These are phyloP conservation scores for Pandemis heparana DNA, from an alignment of 2,888 invertebrate species.

Conservation along the genomic window DNA sequence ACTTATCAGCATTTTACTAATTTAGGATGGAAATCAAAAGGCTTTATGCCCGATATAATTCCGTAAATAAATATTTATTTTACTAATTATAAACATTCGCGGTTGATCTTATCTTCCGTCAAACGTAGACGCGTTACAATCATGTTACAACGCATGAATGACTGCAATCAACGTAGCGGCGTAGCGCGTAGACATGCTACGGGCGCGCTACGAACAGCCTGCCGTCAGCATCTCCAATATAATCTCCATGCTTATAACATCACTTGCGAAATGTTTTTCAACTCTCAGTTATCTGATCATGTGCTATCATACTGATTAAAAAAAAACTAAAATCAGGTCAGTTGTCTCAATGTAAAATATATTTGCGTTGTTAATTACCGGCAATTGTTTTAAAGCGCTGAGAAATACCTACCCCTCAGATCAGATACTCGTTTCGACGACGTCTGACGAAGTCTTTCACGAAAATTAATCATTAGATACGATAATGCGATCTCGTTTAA, in stretches of 20 bases:
- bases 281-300: not conserved
- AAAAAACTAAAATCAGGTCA: not conserved
- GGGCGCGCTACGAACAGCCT: constrained; percentile 19
- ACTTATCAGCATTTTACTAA: constrained; percentile 2
- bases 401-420: not conserved
- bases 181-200: constrained; percentile 29
- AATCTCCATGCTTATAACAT: not conserved
- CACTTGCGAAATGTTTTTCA: not conserved
- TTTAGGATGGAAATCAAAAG: not conserved
- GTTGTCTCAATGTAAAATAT: not conserved
- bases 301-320: no score
- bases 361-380: not conserved
- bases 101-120: not conserved
- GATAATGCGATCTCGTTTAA: constrained; percentile 27
- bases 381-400: not conserved
- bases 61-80: not conserved
- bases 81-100: no score
- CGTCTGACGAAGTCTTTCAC: constrained; percentile 11
- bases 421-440: not conserved
- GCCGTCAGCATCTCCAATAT: not conserved
- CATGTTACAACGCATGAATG: not conserved
- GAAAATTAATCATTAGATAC: constrained; percentile 26
- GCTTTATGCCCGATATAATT: not conserved
- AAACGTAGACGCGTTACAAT: not conserved
- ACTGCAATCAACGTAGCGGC: constrained; percentile 19